These are phyloP conservation scores for Anas flavirostris DNA, from an alignment of 2,797 vertebrate species.

Conservation along the genomic window DNA sequence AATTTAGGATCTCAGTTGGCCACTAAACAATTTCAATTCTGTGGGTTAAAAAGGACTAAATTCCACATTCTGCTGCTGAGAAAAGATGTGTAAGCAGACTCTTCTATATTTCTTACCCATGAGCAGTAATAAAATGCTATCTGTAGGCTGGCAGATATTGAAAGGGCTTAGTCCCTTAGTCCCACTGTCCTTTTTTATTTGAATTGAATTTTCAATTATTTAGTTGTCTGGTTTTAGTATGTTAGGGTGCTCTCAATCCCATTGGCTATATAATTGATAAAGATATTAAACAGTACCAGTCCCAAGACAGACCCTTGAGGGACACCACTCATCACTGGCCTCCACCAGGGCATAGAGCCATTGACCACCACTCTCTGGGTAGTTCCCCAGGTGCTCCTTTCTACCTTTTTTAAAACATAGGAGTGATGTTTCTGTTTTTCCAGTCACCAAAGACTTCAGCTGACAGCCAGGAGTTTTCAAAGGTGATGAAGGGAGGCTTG, in stretches of 20 bases:
- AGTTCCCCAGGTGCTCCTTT: neutral
- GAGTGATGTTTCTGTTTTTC: neutral
- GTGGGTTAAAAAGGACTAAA: neutral
- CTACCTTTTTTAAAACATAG: neutral
- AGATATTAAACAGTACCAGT: too few relatives aligned
- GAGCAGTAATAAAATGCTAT: neutral
- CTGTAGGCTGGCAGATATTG: neutral
- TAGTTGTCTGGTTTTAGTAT: too few relatives aligned
- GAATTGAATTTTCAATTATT: too few relatives aligned
- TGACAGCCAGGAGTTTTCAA: too few relatives aligned
- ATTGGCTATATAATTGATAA: too few relatives aligned
- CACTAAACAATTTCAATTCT: neutral
- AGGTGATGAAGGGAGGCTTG: neutral
- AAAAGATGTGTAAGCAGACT: neutral
- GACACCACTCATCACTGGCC: too few relatives aligned
- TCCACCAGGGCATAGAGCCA: too few relatives aligned
- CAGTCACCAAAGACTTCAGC: neutral
- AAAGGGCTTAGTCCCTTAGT: neutral
- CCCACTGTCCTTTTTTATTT: too few relatives aligned
- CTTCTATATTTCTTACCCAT: neutral
- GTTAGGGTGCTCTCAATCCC: too few relatives aligned
- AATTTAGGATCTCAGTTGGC: conserved; percentile 7
- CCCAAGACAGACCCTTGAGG: too few relatives aligned
- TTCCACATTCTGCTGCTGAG: neutral
- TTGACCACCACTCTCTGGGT: too few relatives aligned